These are phyloP conservation scores for Meghimatium bilineatum DNA, from an alignment of 2,888 invertebrate species.

Conservation along the genomic window DNA sequence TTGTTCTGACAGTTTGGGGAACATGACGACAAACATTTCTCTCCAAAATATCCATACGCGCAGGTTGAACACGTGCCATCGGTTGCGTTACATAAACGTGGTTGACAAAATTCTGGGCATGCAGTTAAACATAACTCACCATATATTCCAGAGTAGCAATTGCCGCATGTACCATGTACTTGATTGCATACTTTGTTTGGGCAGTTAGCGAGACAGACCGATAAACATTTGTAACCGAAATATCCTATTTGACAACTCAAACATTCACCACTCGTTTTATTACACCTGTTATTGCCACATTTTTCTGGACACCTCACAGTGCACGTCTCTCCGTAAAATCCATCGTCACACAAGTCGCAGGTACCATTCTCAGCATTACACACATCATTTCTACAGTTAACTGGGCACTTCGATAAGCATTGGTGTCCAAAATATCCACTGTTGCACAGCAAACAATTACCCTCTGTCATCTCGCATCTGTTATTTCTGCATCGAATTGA, in stretches of 20 bases:
- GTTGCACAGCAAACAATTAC: neutral
- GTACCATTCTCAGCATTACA: neutral
- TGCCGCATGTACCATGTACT: too few species aligned
- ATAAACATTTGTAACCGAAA: too few species aligned
- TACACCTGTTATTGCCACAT: neutral
- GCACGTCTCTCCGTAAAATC: too few species aligned
- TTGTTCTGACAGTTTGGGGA: neutral
- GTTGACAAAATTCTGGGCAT: too few species aligned
- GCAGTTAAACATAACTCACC: too few species aligned
- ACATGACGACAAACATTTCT: neutral
- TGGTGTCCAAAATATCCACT: neutral
- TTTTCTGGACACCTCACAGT: neutral
- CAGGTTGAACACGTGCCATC: too few species aligned
- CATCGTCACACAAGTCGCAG: neutral
- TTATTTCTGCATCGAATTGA: neutral
- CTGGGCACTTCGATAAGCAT: neutral
- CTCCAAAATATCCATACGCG: neutral
- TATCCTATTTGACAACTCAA: neutral
- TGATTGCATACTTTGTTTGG: too few species aligned
- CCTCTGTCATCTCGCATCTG: neutral
- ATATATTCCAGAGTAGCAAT: too few species aligned
- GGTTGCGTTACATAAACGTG: too few species aligned
- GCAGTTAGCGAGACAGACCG: too few species aligned
- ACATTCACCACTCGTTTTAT: neutral
- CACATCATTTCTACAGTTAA: neutral